These are phyloP conservation scores for Eublepharis macularius DNA, from an alignment of 2,113 vertebrate species.

Conservation along the genomic window DNA sequence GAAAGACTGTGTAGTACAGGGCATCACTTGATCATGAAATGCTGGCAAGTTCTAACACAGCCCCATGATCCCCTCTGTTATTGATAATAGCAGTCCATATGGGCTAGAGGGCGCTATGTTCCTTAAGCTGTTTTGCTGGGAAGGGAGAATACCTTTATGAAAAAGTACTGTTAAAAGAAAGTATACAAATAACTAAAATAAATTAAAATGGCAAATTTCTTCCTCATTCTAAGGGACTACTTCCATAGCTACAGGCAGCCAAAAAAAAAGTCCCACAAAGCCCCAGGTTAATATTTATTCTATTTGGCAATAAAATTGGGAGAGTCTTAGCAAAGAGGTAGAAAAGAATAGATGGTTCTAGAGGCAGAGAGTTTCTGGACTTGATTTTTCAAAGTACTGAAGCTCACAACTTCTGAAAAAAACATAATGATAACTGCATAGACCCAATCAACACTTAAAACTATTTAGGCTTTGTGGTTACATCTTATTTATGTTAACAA, in stretches of 20 bases:
- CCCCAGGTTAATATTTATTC: background rate
- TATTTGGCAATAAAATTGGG: background rate
- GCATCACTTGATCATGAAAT: background rate
- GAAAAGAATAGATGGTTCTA: background rate
- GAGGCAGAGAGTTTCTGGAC: background rate
- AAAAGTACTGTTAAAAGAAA: fast-evolving
- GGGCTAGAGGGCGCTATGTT: constrained; percentile 54
- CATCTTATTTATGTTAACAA: background rate
- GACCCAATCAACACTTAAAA: background rate
- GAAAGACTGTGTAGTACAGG: background rate
- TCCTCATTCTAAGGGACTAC: background rate
- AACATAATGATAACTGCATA: background rate
- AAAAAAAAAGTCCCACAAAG: background rate
- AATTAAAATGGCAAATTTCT: background rate
- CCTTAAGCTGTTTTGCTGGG: constrained; percentile 14
- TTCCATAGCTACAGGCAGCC: background rate
- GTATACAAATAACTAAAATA: fast-evolving
- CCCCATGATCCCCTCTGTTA: background rate
- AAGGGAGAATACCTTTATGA: background rate
- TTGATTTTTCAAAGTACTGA: background rate
- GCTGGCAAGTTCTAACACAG: background rate
- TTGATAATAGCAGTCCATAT: background rate
- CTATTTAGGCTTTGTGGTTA: background rate
- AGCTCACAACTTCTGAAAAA: background rate
- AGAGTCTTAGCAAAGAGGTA: background rate